Base-by-base conservation (phyloP, 2,113 vertebrate species). In the Sterrhoptilus dennistouni region DNA sequence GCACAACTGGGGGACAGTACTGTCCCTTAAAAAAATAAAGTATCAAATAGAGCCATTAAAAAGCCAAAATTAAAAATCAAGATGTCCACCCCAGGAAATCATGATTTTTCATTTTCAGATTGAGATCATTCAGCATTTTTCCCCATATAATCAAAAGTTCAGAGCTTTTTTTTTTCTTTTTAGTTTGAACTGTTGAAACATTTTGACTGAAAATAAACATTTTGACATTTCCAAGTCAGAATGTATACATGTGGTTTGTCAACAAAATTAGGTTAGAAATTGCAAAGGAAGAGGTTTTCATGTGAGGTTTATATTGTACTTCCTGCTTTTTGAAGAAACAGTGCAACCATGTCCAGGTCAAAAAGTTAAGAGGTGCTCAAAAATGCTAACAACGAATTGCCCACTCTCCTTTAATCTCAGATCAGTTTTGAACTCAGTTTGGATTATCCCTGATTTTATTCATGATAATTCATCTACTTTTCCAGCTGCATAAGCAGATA, bases 131-230 rank as follows among this genome's bases (percentile, higher is more conserved):
- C 45, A 50, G 22, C 11, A 0, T 6, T 83, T 44, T 35, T 1
- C 21, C 17, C 42, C 38, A 44, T 0, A 50, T 61, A 93, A 91
- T 42, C 47, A 47, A 76, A 96, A 71, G 77, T 89, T 95, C 45
- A 76, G 74, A 65, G 70, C 36, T 12, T 35, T 49, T 85, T 69
- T 21, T 54, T 19, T 35, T 47, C 38, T 70, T 76, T 78, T 50
- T 2, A 52, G 25, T 70, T 44, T 65, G 38, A 95, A 83, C 80
- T 61, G 50, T 87, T 95, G 84, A 89, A 94, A 89, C 14, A 59
- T 93, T 93, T 85, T 83, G 84, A 80, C 93, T 80, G 85, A 89
- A 93, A 97, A 79, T 93, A 96, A 96, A 94, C 90, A 94, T 77
- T 85, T 80, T 74, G 88, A 66, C 75, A 52, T 97, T 93, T 94